Evolutionary conservation across 1,140 invertebrate genomes (phyloP), one percentile per base, ranked within the genome.

Genomic region (Andricus grossulariae): DNA sequence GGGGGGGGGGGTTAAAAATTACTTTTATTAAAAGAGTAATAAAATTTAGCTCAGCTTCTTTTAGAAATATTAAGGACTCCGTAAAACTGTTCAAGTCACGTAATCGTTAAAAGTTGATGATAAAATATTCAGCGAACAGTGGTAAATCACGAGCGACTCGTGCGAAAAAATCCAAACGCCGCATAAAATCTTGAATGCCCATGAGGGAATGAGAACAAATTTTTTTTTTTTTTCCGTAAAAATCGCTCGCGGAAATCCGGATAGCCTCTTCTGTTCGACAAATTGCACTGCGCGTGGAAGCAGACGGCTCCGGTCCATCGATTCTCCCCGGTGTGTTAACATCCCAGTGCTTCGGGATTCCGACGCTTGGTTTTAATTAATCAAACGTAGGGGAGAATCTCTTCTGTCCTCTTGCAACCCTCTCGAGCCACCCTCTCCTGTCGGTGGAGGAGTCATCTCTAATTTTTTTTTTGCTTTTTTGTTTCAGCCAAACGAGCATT

Each of bases 331-430:
- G 77, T 80, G 77, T 79, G 83, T 79, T 72, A 82, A 86, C 82
- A 82, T 81, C 79, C 80, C 78, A 81, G 60, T 84, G 83, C 77
- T 75, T 80, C 81, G 82, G 81, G 77, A 79, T 79, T 81, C 82
- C 80, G 78, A 52, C 71, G 76, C 50, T 74, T 74, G 82, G 78
- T 85, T 86, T 86, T 83, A 85, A 86, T 86, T 86, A 85, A 86
- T 86, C 84, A 85, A 82, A 60, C 76, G 77, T 13, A 74, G 76
- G 57, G 13, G 60, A 66, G 66, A 82, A 66, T 66, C 49, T 72
- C 32, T 72, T 70, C 54, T 57, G 55, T 52, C 19, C 52, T 25
- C 32, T 74, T 18, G 39, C 25, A 54, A 72, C 76, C 75, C 74
- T 74, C 75, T 16, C 15, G 60, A 66, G 60, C 15, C 72, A 39